These are phyloP conservation scores for Dicyrtoma fusca DNA, from an alignment of 2,888 invertebrate genomes.

Conservation along the genomic window DNA sequence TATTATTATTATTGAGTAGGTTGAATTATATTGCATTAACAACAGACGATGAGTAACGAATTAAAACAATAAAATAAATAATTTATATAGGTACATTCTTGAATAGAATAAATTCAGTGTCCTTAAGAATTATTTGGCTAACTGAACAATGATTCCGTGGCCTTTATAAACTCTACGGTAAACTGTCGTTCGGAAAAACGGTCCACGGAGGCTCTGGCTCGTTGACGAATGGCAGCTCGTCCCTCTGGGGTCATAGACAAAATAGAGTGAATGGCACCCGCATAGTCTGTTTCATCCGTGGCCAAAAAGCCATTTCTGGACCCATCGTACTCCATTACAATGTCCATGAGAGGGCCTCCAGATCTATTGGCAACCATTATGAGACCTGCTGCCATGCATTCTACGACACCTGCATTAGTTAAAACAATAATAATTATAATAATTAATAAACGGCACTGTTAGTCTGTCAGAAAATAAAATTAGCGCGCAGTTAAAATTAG, in stretches of 20 bases:
- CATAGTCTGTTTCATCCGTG: constrained; percentile 76
- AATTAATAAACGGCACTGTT: too few relatives aligned
- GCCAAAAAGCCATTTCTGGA: constrained; percentile 82
- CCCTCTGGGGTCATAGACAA: constrained; percentile 68
- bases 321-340: constrained; percentile 75
- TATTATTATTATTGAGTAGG: too few relatives aligned
- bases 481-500: too few relatives aligned
- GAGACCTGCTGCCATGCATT: constrained; percentile 96
- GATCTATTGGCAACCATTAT: constrained; percentile 91
- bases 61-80: too few relatives aligned
- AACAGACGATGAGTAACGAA: too few relatives aligned
- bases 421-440: too few relatives aligned
- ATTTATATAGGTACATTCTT: background rate
- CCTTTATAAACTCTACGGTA: constrained; percentile 75
- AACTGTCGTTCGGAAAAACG: constrained; percentile 85
- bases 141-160: constrained; percentile 70
- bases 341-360: constrained; percentile 90
- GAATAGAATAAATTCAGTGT: background rate
- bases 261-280: constrained; percentile 72
- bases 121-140: constrained; percentile 19
- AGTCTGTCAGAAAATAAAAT: too few relatives aligned
- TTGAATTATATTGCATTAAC: too few relatives aligned
- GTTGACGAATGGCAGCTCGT: constrained; percentile 68
- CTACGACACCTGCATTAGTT: constrained; percentile 87
- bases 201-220: constrained; percentile 81